Evolutionary conservation across 2,113 vertebrate species (phyloP).

Genomic region (Benitochromis conjunctus): DNA sequence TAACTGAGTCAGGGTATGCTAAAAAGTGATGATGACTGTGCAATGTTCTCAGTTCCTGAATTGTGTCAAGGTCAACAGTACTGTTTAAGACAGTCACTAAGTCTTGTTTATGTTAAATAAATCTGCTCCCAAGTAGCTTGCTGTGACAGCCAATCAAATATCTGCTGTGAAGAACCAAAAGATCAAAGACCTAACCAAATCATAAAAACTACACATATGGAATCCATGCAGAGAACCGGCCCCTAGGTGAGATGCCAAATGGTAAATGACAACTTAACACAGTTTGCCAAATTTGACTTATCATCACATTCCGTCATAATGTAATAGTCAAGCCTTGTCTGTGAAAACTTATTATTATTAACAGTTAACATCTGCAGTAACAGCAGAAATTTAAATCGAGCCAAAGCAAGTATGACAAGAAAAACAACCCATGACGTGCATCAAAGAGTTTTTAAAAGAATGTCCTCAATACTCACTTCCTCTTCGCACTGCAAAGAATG

Average conservation of each 20-base stretch:
- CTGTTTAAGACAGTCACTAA: background rate
- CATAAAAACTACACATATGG: background rate
- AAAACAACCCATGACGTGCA: constrained; percentile 10
- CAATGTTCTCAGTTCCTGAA: background rate
- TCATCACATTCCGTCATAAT: background rate
- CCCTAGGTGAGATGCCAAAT: background rate
- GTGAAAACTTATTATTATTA: background rate
- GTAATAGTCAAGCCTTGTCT: background rate
- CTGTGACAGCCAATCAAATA: background rate
- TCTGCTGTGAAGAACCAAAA: background rate
- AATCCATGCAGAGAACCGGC: background rate
- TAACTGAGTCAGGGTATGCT: background rate
- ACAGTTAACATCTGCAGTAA: background rate
- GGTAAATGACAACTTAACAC: background rate
- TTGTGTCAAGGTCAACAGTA: background rate
- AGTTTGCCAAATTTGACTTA: background rate
- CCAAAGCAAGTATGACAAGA: constrained; percentile 67
- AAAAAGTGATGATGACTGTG: background rate
- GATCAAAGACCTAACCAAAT: background rate
- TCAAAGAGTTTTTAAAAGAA: background rate
- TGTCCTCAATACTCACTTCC: constrained; percentile 88
- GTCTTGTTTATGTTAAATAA: background rate
- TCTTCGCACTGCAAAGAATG: constrained; percentile 90
- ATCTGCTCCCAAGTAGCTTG: background rate
- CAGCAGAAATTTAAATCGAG: background rate